These are phyloP conservation scores for Streptopelia turtur DNA, from an alignment of 2,797 vertebrate genomes.

Conservation along the genomic window DNA sequence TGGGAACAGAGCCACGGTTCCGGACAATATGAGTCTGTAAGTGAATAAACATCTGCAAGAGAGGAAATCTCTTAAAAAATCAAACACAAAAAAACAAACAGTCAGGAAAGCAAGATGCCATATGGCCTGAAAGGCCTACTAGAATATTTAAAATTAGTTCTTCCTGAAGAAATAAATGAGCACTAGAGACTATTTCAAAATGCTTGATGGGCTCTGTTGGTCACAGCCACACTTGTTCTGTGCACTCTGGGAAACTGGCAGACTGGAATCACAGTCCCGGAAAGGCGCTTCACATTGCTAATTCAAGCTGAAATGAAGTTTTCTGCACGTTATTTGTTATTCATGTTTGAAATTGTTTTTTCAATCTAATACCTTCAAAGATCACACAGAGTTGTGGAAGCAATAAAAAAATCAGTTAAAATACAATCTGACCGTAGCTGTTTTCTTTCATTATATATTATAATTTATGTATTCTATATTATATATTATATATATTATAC, in stretches of 20 bases:
- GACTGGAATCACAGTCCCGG: neutral
- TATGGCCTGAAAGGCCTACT: neutral
- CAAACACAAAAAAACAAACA: neutral
- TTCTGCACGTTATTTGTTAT: slow-evolving; percentile 2
- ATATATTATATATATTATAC: too few relatives aligned
- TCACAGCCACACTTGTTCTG: neutral
- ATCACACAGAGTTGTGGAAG: neutral
- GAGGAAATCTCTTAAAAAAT: neutral
- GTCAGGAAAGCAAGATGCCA: neutral
- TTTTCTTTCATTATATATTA: neutral
- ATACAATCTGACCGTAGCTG: neutral
- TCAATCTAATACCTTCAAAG: slow-evolving; percentile 2
- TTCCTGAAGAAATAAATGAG: neutral
- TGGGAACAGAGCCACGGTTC: neutral
- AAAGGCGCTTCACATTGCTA: neutral
- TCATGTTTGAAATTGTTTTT: slow-evolving; percentile 31
- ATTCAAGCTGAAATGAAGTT: neutral
- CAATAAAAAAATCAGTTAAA: neutral
- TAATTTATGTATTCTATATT: too few relatives aligned
- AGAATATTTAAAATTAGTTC: slow-evolving; percentile 1
- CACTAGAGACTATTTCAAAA: neutral
- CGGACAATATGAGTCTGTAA: neutral
- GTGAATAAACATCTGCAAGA: neutral
- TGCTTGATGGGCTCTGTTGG: neutral
- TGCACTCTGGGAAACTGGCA: neutral